These are phyloP conservation scores for Zygogramma bicolorata DNA, from an alignment of 2,888 invertebrate genomes.

Conservation along the genomic window DNA sequence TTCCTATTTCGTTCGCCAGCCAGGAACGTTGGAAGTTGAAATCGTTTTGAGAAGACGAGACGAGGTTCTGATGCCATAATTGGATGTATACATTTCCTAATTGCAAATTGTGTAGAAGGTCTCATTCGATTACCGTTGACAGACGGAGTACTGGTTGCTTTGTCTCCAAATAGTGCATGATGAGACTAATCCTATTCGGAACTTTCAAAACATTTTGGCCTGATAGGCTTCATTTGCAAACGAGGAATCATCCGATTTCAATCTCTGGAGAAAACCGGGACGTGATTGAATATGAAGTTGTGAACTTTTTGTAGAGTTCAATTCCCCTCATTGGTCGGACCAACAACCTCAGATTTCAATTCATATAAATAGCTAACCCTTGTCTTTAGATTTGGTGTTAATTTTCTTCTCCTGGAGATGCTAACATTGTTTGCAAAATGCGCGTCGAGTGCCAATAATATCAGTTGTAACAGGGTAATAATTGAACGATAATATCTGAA, in stretches of 20 bases:
- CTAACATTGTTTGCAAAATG: too few relatives aligned
- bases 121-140: neutral
- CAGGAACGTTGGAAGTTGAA: slow-evolving; percentile 3
- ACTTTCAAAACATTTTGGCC: neutral
- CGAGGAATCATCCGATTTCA: neutral
- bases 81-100: neutral
- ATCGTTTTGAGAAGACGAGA: neutral
- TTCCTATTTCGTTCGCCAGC: neutral
- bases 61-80: neutral
- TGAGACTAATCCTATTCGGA: neutral
- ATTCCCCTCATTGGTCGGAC: too few relatives aligned
- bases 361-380: too few relatives aligned
- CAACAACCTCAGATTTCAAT: too few relatives aligned
- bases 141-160: neutral
- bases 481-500: too few relatives aligned
- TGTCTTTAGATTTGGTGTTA: too few relatives aligned
- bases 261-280: neutral
- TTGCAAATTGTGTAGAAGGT: neutral
- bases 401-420: too few relatives aligned
- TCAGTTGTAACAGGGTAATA: too few relatives aligned
- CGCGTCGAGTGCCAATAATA: too few relatives aligned
- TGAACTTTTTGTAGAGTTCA: too few relatives aligned
- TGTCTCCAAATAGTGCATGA: neutral
- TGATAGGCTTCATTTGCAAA: neutral
- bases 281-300: too few relatives aligned